Conservation (phyloP, 92 coral and sea anemone genomes). For the Palythoa heliodiscus region DNA sequence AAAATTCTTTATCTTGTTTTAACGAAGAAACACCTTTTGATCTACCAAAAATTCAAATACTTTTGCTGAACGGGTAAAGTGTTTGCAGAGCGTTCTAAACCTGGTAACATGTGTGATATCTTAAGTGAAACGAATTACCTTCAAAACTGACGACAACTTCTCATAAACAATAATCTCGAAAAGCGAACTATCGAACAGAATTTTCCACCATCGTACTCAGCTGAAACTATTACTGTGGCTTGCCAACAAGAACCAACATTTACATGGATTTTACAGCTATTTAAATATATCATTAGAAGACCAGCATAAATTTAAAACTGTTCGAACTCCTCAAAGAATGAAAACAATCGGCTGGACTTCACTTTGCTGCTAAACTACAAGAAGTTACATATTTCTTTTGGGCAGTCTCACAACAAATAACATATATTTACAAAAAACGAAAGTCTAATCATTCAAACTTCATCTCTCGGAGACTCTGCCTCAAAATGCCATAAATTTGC, state of each 20-base stretch:
- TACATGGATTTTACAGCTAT: slow-evolving; percentile 98
- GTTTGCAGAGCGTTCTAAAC: slow-evolving; percentile 35
- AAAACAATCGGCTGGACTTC: slow-evolving; percentile 75
- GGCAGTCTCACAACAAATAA: not conserved
- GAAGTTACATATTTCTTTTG: slow-evolving; percentile 39
- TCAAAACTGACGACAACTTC: slow-evolving; percentile 25
- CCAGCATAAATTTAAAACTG: slow-evolving; percentile 95
- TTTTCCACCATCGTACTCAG: slow-evolving; percentile 48
- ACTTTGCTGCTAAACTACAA: slow-evolving; percentile 23
- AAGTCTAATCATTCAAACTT: slow-evolving; percentile 57
- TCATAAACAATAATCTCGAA: slow-evolving; percentile 16
- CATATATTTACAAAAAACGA: slow-evolving; percentile 17
- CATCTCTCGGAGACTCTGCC: slow-evolving; percentile 66
- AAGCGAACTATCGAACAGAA: slow-evolving; percentile 32
- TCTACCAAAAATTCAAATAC: slow-evolving; percentile 37
- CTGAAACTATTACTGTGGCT: slow-evolving; percentile 73
- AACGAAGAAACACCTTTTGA: slow-evolving; percentile 30
- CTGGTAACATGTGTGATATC: slow-evolving; percentile 32
- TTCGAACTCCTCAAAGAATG: slow-evolving; percentile 89
- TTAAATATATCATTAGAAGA: slow-evolving; percentile 92
- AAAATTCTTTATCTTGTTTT: slow-evolving; percentile 17
- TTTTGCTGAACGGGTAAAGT: slow-evolving; percentile 38
- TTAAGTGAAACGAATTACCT: slow-evolving; percentile 25
- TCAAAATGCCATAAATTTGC: slow-evolving; percentile 86
- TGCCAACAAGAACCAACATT: slow-evolving; percentile 89